A percentile compares a stretch with the other conserved stretches of the same genome.
phyloP scores from a whole-genome alignment of 2,113 vertebrate genomes.

The Charina bottae region DNA sequence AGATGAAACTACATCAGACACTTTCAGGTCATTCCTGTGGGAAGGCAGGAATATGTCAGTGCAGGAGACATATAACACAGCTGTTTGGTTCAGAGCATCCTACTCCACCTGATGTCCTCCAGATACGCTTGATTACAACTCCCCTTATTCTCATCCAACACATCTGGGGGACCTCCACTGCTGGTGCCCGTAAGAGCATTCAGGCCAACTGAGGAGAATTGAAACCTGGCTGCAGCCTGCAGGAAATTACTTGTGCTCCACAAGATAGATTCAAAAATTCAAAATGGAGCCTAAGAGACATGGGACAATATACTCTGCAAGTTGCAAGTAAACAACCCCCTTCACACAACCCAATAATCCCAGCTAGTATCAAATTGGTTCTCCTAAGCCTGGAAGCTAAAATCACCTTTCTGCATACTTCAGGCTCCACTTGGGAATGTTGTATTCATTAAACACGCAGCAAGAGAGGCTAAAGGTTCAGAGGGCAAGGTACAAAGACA shows the following conservation, averaged over 20 bases:
- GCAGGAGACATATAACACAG: not conserved
- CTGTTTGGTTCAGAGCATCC: not conserved
- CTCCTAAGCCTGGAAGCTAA: not conserved
- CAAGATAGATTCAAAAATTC: not conserved
- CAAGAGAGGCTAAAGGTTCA: not conserved
- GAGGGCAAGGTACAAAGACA: not conserved
- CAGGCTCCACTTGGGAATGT: not conserved
- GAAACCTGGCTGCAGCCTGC: not conserved
- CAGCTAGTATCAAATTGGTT: no score
- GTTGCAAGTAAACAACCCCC: rapidly evolving
- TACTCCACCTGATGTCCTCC: not conserved
- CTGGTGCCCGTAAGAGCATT: not conserved
- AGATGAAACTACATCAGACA: not conserved
- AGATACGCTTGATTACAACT: not conserved
- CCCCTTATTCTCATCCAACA: not conserved
- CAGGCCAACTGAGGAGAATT: not conserved
- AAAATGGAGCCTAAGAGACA: not conserved
- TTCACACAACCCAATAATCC: not conserved
- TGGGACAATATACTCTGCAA: not conserved
- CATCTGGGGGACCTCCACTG: not conserved
- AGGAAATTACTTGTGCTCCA: not conserved
- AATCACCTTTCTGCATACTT: not conserved
- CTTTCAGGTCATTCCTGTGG: not conserved
- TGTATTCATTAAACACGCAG: not conserved
- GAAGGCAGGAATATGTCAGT: not conserved